Evolutionary conservation across 2,113 vertebrate genomes (phyloP).

Genomic region (Lasiurus borealis): DNA sequence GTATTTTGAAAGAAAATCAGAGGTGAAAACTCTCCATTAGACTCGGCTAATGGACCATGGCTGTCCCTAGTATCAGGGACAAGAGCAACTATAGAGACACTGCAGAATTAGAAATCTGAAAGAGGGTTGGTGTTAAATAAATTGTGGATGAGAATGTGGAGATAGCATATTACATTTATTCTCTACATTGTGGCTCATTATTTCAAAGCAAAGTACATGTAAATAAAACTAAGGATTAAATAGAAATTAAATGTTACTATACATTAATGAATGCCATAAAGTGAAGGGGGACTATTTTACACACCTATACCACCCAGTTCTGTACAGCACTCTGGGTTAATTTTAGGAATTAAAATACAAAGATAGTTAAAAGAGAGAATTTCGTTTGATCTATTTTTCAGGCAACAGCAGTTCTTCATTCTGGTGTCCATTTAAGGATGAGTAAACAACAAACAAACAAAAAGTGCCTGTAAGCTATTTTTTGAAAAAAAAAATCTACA

Average conservation of each 20-base stretch:
- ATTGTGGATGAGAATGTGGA: background rate
- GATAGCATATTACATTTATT: background rate
- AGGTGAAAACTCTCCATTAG: background rate
- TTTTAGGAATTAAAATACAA: background rate
- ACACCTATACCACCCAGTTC: background rate
- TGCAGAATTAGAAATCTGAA: background rate
- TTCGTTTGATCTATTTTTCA: background rate
- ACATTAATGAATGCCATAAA: background rate
- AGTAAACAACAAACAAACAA: background rate
- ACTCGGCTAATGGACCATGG: background rate
- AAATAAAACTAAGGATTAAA: constrained; percentile 5
- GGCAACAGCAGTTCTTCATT: background rate
- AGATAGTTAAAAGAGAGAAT: constrained; percentile 5
- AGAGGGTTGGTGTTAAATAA: background rate
- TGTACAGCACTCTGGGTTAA: background rate
- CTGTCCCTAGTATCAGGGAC: background rate
- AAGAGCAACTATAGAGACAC: background rate
- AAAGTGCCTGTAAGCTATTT: background rate
- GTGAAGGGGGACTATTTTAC: background rate
- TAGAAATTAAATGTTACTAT: background rate
- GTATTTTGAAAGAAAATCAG: background rate
- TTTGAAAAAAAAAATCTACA: background rate
- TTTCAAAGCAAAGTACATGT: background rate
- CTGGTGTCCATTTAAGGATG: background rate
- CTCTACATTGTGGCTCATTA: background rate